A percentile compares a stretch with the other conserved stretches of the same genome.
Conservation (phyloP, 2,113 vertebrate species). For the Microtus ochrogaster region DNA sequence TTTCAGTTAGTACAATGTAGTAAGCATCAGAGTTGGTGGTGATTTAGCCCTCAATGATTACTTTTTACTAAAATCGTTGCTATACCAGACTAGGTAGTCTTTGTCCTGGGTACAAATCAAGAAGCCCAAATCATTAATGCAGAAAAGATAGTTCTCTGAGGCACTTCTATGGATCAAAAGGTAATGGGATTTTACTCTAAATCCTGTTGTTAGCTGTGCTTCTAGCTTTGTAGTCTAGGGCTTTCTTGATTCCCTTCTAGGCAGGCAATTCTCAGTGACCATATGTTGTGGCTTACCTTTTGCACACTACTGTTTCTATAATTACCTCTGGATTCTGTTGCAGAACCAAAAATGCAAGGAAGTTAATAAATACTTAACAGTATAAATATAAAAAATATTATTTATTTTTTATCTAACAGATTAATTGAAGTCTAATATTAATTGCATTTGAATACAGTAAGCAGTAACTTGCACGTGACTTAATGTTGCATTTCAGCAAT, state of each 20-base stretch:
- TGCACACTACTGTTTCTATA: background rate
- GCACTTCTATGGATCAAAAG: background rate
- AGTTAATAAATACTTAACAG: background rate
- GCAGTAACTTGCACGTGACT: background rate
- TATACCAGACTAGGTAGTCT: background rate
- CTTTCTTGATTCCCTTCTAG: background rate
- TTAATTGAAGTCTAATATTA: background rate
- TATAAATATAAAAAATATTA: background rate
- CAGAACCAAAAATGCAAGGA: background rate
- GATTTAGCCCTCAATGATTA: background rate
- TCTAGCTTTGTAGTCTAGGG: background rate
- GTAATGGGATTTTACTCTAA: background rate
- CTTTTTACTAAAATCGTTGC: background rate
- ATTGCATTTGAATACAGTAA: background rate
- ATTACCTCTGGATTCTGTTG: background rate
- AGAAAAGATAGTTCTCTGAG: background rate
- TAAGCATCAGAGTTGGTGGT: background rate
- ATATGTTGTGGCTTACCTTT: background rate
- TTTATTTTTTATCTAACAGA: background rate
- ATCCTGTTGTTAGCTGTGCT: background rate
- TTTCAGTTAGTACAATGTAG: background rate
- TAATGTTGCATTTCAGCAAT: background rate
- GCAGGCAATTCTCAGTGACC: background rate
- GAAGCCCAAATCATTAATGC: background rate
- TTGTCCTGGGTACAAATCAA: background rate